phyloP scores from a whole-genome alignment of 1,140 invertebrate species.

The Apocrypta bakeri region DNA sequence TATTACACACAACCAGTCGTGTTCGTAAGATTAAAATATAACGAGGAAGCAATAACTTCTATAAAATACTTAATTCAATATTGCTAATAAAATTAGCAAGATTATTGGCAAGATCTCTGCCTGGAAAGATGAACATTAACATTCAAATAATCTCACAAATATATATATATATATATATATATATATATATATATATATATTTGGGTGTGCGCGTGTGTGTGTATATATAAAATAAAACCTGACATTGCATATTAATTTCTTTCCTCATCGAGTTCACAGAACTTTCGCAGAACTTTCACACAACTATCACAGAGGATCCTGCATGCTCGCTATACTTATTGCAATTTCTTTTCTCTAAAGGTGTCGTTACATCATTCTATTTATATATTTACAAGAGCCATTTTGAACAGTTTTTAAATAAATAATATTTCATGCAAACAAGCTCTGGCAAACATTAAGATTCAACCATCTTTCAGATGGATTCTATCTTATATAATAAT shows the following conservation, averaged over 20 bases:
- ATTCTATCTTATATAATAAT: not conserved
- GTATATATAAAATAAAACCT: not conserved
- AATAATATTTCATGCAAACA: conserved; percentile 9
- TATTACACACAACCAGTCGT: conserved; percentile 23
- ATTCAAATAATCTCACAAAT: conserved; percentile 13
- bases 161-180: not conserved
- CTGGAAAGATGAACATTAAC: not conserved
- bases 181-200: not conserved
- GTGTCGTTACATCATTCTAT: not conserved
- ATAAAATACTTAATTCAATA: conserved; percentile 13
- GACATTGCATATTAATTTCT: conserved; percentile 33
- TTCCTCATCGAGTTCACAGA: conserved; percentile 19
- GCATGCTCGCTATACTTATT: conserved; percentile 1
- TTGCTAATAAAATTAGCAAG: not conserved
- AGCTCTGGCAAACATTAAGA: conserved; percentile 7
- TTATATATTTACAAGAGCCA: conserved; percentile 29
- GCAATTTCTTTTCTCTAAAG: conserved; percentile 7
- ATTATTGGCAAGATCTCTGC: not conserved
- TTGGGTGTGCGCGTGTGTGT: too few species aligned
- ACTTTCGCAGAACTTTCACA: conserved; percentile 42
- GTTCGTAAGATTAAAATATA: conserved; percentile 10
- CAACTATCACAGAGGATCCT: conserved; percentile 43
- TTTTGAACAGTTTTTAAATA: not conserved
- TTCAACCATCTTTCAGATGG: conserved; percentile 14
- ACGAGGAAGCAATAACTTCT: not conserved